Base-by-base conservation (phyloP, 2,888 invertebrate genomes). In the Alloplasta piceator region DNA sequence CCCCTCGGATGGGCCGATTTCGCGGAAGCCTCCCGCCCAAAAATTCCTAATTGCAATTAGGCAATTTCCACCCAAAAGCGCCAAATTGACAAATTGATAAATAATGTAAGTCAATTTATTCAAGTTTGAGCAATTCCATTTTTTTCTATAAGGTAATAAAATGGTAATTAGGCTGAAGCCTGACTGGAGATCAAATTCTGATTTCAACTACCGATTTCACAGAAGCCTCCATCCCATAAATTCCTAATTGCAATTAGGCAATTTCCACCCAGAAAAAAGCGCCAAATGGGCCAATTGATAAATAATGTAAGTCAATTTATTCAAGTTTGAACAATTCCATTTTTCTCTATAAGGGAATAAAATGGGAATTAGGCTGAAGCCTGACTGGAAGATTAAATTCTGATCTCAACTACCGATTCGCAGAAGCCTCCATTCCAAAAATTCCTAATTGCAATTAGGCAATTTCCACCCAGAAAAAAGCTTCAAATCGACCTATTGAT, bases 31-130 rank as follows among this genome's bases (percentile, higher is more conserved):
- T 36, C 48, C 38, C 5, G 1, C n/a, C 50, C 58, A 39, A 36
- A 56, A 76, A 76, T 76, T 63, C 56, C 48, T 48, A 61, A 48
- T 56, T 48, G 9, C 48, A 26, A 66, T 61, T 61, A 14, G n/a
- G 41, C 14, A 61, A 43, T 43, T 26, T 26, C 3, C 26, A 26
- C 3, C 3, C 26, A 26, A 26, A 26, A 26, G 26, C 3, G 26
- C 26, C n/a, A n/a, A n/a, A n/a, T n/a, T 26, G 26, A 26, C 26
- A 1, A 26, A 2, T 26, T 3, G 3, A 26, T 26, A 26, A 26
- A 26, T 26, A 26, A 26, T 26, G 1, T 3, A 2, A 26, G 3
- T 26, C 26, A 26, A 26, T 26, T 26, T 26, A 26, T 26, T 26
- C 26, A 26, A 26, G 3, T 26, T 1, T 26, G 26, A 26, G n/a